A percentile compares a stretch with the other conserved stretches of the same genome.
These are phyloP conservation scores for Drosophila paramelanica DNA, from an alignment of 2,888 invertebrate genomes.

Conservation along the genomic window DNA sequence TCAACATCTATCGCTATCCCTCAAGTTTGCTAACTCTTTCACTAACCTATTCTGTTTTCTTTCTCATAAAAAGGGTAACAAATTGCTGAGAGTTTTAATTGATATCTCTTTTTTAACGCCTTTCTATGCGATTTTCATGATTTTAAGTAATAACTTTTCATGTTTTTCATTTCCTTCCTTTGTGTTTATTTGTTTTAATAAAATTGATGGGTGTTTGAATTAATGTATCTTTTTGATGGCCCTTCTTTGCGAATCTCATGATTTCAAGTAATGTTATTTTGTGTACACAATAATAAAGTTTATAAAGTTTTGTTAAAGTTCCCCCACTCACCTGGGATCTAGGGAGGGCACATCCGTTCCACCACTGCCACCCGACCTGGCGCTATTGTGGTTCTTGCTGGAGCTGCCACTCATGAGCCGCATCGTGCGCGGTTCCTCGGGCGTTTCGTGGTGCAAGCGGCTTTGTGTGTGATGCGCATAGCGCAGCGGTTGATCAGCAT, in stretches of 20 bases:
- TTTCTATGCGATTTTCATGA: neutral
- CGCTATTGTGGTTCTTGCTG: constrained; percentile 64
- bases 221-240: neutral
- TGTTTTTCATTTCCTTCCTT: too few relatives aligned
- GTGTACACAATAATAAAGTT: too few relatives aligned
- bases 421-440: constrained; percentile 82
- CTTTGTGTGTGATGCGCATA: constrained; percentile 83
- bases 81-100: too few relatives aligned
- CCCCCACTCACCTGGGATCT: constrained; percentile 83
- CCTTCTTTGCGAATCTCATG: neutral
- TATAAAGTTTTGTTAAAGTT: too few relatives aligned
- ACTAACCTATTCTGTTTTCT: too few relatives aligned
- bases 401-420: constrained; percentile 76
- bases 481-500: constrained; percentile 82
- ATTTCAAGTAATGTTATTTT: neutral
- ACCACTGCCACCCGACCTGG: constrained; percentile 25
- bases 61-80: too few relatives aligned
- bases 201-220: too few relatives aligned
- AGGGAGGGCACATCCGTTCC: constrained; percentile 76
- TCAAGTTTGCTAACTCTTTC: too few relatives aligned
- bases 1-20: too few relatives aligned
- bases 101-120: neutral
- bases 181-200: too few relatives aligned
- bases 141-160: neutral
- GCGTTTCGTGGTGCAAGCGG: constrained; percentile 83